phyloP scores from a whole-genome alignment of 2,888 invertebrate species.

The Lordiphosa fenestrarum region DNA sequence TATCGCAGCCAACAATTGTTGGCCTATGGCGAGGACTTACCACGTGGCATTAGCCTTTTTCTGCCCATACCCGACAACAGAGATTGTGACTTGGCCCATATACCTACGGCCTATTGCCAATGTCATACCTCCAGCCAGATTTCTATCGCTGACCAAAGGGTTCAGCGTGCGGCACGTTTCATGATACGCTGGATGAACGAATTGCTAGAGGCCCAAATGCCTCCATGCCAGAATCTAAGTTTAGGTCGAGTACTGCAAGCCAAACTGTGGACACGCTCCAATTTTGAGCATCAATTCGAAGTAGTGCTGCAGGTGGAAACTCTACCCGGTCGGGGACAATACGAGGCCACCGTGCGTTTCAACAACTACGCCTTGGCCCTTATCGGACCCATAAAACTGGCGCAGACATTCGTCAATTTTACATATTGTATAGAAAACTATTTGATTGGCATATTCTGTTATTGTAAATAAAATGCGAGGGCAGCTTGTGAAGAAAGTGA shows the following conservation, averaged over 20 bases:
- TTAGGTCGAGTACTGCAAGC: conserved; percentile 20
- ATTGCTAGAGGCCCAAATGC: background rate
- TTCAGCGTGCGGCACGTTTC: conserved; percentile 33
- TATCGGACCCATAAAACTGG: conserved; percentile 33
- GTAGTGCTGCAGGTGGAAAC: conserved; percentile 34
- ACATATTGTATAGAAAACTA: conserved; percentile 37
- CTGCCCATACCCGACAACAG: conserved; percentile 85
- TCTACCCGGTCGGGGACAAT: conserved; percentile 37
- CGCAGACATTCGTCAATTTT: conserved; percentile 27
- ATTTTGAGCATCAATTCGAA: conserved; percentile 6
- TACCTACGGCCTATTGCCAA: conserved; percentile 91
- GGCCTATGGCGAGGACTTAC: conserved; percentile 65
- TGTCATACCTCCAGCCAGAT: conserved; percentile 82
- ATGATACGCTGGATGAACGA: conserved; percentile 40
- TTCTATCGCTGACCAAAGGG: background rate
- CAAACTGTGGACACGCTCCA: conserved; percentile 6
- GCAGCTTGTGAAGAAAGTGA: too few species aligned
- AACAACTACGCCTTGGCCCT: conserved; percentile 4
- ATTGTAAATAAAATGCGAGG: conserved; percentile 22
- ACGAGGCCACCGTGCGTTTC: conserved; percentile 33
- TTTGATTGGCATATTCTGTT: conserved; percentile 45
- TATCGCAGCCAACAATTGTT: conserved; percentile 69
- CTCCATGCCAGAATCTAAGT: conserved; percentile 22
- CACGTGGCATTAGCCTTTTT: conserved; percentile 88
- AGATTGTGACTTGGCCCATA: conserved; percentile 87